Evolutionary conservation across 1,140 invertebrate genomes (phyloP).

Genomic region (Lamellibrachia luymesi): DNA sequence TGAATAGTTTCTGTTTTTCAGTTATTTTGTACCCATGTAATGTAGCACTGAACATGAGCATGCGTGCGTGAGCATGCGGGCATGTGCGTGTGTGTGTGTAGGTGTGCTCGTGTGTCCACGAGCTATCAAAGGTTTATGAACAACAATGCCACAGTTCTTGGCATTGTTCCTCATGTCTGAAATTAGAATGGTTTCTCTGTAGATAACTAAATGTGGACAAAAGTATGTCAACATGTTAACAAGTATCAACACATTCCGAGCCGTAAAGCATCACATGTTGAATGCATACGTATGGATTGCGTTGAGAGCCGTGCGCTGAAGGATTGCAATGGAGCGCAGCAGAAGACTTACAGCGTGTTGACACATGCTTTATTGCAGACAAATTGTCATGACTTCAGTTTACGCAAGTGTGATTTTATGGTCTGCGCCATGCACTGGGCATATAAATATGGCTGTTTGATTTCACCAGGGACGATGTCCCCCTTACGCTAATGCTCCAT

Average conservation of each 20-base stretch:
- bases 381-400: neutral
- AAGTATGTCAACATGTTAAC: neutral
- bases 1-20: neutral
- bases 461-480: neutral
- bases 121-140: neutral
- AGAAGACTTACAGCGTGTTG: neutral
- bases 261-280: neutral
- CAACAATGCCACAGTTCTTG: neutral
- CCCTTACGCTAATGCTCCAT: neutral
- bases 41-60: neutral
- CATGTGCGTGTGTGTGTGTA: neutral
- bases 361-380: constrained; percentile 4
- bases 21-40: neutral
- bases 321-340: neutral
- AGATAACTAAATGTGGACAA: no score
- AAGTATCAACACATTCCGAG: neutral
- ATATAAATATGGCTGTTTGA: constrained; percentile 5
- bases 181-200: no score
- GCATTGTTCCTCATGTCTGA: neutral
- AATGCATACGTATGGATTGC: neutral
- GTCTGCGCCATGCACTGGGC: neutral
- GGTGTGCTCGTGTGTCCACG: neutral
- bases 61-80: neutral
- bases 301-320: neutral
- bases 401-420: constrained; percentile 1